Conservation (phyloP, 1,140 invertebrate genomes). For the Caenorhabditis remanei region DNA sequence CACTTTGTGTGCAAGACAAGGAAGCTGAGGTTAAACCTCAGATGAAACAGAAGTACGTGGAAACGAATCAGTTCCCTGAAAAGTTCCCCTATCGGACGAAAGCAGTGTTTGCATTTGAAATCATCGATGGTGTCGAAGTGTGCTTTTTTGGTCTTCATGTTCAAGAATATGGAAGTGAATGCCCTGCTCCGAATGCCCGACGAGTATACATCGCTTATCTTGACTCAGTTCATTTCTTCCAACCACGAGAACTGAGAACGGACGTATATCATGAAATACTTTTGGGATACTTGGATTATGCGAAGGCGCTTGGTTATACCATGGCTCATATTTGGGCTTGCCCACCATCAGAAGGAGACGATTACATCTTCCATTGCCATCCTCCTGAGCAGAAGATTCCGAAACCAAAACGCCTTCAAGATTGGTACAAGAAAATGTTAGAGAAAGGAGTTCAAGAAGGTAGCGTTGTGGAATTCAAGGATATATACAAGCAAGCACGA, state of each 20-base stretch:
- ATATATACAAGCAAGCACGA: conserved; percentile 83
- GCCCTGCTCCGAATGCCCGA: conserved; percentile 91
- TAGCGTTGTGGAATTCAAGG: conserved; percentile 98
- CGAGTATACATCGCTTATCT: conserved; percentile 99
- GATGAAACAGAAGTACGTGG: conserved; percentile 85
- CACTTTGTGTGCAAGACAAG: conserved; percentile 96
- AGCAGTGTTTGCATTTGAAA: conserved; percentile 98
- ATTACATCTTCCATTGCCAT: conserved; percentile 99
- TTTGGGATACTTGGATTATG: conserved; percentile 98
- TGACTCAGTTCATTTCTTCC: conserved; percentile 99
- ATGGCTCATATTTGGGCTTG: conserved; percentile 99
- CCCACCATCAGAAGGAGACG: conserved; percentile 98
- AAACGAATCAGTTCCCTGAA: conserved; percentile 86
- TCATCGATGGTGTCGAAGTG: conserved; percentile 96
- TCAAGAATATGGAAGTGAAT: conserved; percentile 98
- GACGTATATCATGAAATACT: conserved; percentile 99
- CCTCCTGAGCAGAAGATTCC: conserved; percentile 99
- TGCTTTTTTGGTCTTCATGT: conserved; percentile 99
- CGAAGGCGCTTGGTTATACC: conserved; percentile 95
- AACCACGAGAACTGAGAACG: conserved; percentile 94
- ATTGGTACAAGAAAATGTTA: conserved; percentile 96
- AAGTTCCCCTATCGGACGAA: conserved; percentile 97
- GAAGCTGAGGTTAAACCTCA: conserved; percentile 97
- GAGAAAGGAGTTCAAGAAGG: conserved; percentile 98
- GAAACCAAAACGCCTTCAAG: conserved; percentile 93